Conservation (phyloP, 2,113 vertebrate species). For the Paralichthys olivaceus region DNA sequence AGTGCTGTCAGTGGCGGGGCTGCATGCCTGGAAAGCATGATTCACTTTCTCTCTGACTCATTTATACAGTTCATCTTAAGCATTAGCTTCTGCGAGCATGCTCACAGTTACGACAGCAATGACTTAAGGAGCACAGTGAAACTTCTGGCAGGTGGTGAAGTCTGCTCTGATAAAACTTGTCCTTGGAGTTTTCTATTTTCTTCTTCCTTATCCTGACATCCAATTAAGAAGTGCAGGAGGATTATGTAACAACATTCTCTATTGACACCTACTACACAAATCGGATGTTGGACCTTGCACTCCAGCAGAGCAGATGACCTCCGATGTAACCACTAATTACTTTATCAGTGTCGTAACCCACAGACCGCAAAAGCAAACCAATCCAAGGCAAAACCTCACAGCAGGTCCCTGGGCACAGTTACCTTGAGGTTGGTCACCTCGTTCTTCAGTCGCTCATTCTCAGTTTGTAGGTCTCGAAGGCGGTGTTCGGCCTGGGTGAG, state of each 20-base stretch:
- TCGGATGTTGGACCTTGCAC: slow-evolving; percentile 27
- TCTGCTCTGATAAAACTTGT: slow-evolving; percentile 17
- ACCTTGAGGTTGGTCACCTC: slow-evolving; percentile 95
- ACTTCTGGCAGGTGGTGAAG: not conserved
- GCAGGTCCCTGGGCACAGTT: slow-evolving; percentile 1
- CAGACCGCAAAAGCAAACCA: not conserved
- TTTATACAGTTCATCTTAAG: slow-evolving; percentile 2
- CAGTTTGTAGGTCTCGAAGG: slow-evolving; percentile 92
- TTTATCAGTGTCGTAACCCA: not conserved
- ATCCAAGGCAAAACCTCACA: not conserved
- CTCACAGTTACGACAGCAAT: no score
- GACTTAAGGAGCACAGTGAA: not conserved
- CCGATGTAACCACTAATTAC: slow-evolving; percentile 26
- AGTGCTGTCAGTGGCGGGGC: not conserved
- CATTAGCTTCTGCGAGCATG: not conserved
- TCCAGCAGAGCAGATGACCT: slow-evolving; percentile 43
- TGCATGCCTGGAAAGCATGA: slow-evolving; percentile 22
- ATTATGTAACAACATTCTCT: slow-evolving; percentile 51
- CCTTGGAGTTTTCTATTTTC: slow-evolving; percentile 60
- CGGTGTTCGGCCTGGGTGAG: slow-evolving; percentile 94
- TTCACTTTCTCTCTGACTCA: slow-evolving; percentile 6
- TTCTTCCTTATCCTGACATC: slow-evolving; percentile 66
- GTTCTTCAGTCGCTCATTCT: slow-evolving; percentile 95
- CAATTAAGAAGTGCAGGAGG: slow-evolving; percentile 57
- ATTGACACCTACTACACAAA: slow-evolving; percentile 23